phyloP scores from a whole-genome alignment of 2,888 invertebrate genomes.

The Thereva nobilitata region DNA sequence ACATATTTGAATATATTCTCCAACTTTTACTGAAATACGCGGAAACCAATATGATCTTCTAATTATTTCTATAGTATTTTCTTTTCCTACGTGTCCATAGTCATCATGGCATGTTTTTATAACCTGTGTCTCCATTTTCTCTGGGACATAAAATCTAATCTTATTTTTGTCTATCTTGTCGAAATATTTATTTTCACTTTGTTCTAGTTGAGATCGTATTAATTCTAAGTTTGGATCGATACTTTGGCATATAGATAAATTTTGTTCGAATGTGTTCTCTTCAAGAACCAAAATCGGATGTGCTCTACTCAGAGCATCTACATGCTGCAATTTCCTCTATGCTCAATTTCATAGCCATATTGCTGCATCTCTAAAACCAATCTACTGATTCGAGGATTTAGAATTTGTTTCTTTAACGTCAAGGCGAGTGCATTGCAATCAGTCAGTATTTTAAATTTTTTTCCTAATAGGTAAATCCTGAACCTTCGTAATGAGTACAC shows the following conservation, averaged over 20 bases:
- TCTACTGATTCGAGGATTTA: too few species aligned
- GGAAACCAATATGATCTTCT: background rate
- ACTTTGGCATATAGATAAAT: constrained; percentile 5
- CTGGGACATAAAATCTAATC: background rate
- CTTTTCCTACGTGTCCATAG: background rate
- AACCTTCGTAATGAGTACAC: too few species aligned
- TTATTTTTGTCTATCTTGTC: background rate
- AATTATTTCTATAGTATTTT: background rate
- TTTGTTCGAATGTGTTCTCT: background rate
- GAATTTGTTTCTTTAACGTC: too few species aligned
- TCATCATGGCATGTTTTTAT: background rate
- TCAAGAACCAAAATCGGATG: constrained; percentile 1
- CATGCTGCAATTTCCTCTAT: too few species aligned
- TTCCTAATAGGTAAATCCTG: too few species aligned
- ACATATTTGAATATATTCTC: background rate
- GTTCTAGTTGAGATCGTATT: background rate
- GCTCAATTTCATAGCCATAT: too few species aligned
- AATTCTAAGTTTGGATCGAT: background rate
- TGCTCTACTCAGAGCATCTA: too few species aligned
- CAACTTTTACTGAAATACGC: background rate
- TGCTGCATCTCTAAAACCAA: too few species aligned
- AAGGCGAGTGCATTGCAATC: too few species aligned
- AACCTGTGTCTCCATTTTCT: constrained; percentile 7
- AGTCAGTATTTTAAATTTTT: too few species aligned
- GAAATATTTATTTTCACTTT: background rate